Base-by-base conservation (phyloP, 2,797 vertebrate species). In the Halcyon leucocephala region DNA sequence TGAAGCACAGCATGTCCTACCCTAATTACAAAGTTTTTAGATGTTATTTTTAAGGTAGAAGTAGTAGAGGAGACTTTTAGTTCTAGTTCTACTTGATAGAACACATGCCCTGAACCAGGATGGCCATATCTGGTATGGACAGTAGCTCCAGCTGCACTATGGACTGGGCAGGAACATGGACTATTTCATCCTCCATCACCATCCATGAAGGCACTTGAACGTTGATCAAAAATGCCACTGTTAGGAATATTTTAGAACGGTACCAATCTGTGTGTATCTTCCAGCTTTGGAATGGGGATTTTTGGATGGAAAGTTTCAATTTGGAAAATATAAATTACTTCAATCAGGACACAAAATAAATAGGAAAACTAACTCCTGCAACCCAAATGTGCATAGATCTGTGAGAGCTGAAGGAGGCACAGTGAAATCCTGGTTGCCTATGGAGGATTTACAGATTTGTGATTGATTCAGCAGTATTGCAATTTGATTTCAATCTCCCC, bases 61-160 rank as follows among this genome's bases (percentile, higher is more conserved):
- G 18, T 1, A 37, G 9, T 21, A 54, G 24, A 77, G 52, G 42
- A 22, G 62, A 22, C 10, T 55, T 24, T 9, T 4, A 39, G 21
- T 10, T 64, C 54, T 70, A 35, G 21, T 8, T 61, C 51, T 62
- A 69, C 39, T 42, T 3, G 1, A 20, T 4, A 29, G 66, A 67
- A 73, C 3, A 2, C 12, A 4, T 2, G 49, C 7, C 52, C 77
- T 18, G 1, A 44, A 48, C 3, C 1, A 1, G 25, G 10, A 17
- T 3, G 6, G 48, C 22, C 61, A 54, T 11, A 9, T 29, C 66
- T 4, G 2, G 13, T 7, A 29, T 7, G 2, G 3, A 9, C 4
- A 12, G n/a, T 2, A 65, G 51, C 46, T 67, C 61, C 12, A 21
- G 31, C 39, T 55, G 70, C 66, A 19, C 52, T 3, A 1, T 1